Evolutionary conservation across 37 sponge, comb jelly and placozoan species (phyloP).

Genomic region (Chondrilla cf. caribensis): DNA sequence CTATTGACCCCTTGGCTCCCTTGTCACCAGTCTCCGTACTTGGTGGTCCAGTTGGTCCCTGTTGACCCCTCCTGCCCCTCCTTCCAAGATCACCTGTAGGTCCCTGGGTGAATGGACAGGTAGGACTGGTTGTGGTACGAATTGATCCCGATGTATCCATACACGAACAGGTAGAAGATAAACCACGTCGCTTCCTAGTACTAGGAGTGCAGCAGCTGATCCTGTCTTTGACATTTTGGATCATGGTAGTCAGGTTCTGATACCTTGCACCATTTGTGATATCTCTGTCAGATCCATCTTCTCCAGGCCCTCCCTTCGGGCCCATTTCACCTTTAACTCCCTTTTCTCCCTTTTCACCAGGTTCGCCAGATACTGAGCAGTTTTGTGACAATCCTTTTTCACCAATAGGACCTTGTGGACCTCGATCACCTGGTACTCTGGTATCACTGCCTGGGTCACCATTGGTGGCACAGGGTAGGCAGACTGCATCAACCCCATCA

Average conservation of each 20-base stretch:
- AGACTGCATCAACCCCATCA: not conserved
- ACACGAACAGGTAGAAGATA: not conserved
- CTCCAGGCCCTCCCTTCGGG: not conserved
- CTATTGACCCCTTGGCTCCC: not conserved
- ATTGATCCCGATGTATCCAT: not conserved
- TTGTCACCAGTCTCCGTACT: not conserved
- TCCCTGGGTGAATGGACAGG: not conserved
- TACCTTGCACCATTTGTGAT: not conserved
- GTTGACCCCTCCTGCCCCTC: not conserved
- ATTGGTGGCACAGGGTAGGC: not conserved
- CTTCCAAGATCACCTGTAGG: not conserved
- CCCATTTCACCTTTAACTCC: not conserved
- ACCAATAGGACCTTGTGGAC: not conserved
- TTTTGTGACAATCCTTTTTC: not conserved
- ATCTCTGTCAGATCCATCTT: not conserved
- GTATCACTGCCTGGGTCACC: not conserved
- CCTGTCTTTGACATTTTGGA: not conserved
- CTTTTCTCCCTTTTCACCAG: not conserved
- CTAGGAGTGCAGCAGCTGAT: not conserved
- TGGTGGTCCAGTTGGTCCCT: not conserved
- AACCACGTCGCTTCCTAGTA: not conserved
- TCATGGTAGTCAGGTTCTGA: not conserved
- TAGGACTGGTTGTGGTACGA: not conserved
- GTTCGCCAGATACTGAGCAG: not conserved
- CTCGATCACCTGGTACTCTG: not conserved